A percentile compares a stretch with the other conserved stretches of the same genome.
phyloP scores from a whole-genome alignment of 2,113 vertebrate genomes.

The Sapajus apella region DNA sequence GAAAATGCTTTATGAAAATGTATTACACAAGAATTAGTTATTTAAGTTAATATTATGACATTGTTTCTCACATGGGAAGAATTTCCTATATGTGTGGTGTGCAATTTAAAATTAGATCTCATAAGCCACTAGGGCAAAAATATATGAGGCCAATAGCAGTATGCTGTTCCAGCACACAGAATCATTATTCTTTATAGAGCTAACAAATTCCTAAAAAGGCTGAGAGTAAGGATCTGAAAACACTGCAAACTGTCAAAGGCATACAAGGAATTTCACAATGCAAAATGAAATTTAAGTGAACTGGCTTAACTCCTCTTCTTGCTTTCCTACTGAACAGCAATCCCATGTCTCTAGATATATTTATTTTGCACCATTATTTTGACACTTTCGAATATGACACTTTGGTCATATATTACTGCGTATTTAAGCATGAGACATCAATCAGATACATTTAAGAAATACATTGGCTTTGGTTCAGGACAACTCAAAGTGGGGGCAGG shows the following conservation, averaged over 20 bases:
- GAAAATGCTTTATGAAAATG: background rate
- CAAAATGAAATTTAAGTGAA: background rate
- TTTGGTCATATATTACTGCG: no score
- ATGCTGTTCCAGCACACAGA: background rate
- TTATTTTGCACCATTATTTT: background rate
- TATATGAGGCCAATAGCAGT: background rate
- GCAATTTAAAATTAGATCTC: constrained; percentile 28
- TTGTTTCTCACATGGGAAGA: background rate
- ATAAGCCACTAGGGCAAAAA: background rate
- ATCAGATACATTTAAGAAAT: no score
- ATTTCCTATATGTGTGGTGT: background rate
- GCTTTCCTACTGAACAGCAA: background rate
- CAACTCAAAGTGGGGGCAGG: no score
- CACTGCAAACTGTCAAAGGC: background rate
- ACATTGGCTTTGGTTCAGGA: no score
- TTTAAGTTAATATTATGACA: background rate
- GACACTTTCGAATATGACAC: background rate
- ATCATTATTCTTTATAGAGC: background rate
- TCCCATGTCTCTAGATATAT: background rate
- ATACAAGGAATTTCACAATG: background rate
- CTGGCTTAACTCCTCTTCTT: background rate
- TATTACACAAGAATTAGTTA: background rate
- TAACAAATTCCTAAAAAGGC: background rate
- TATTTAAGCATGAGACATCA: no score
- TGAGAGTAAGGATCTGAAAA: background rate